phyloP scores from a whole-genome alignment of 1,140 invertebrate genomes.

The Calliopsis andreniformis region DNA sequence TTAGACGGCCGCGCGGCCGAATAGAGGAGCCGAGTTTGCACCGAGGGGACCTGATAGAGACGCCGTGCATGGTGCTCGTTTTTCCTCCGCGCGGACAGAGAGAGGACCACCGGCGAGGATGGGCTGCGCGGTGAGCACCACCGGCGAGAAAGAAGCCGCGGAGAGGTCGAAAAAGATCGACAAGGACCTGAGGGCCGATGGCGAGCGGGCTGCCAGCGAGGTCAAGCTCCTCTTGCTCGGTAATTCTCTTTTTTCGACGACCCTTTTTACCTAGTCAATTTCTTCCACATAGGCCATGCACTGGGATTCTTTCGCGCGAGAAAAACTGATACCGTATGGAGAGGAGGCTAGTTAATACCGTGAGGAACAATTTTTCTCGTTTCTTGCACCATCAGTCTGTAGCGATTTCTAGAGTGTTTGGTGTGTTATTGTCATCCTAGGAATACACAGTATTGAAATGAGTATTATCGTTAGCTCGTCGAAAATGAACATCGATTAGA shows the following conservation, averaged over 20 bases:
- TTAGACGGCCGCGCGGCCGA: constrained; percentile 23
- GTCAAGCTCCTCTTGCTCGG: constrained; percentile 94
- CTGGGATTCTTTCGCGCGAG: too few species aligned
- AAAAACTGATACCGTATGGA: too few species aligned
- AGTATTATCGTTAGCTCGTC: too few species aligned
- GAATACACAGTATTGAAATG: too few species aligned
- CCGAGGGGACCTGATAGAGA: constrained; percentile 12
- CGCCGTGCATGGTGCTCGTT: constrained; percentile 52
- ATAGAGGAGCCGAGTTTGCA: constrained; percentile 2
- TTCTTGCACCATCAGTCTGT: too few species aligned
- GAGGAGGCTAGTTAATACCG: too few species aligned
- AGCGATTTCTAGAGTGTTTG: too few species aligned
- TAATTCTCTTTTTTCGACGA: constrained; percentile 72
- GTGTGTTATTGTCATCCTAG: too few species aligned
- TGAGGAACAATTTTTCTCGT: too few species aligned
- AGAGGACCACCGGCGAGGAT: constrained; percentile 80
- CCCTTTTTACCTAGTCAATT: background rate
- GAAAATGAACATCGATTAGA: too few species aligned
- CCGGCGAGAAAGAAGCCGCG: constrained; percentile 90
- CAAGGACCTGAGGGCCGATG: constrained; percentile 91
- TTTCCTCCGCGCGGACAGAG: constrained; percentile 5
- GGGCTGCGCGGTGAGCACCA: constrained; percentile 91
- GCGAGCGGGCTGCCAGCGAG: constrained; percentile 91
- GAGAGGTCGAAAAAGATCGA: constrained; percentile 95
- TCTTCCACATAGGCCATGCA: too few species aligned